These are phyloP conservation scores for Drosophila neotestacea DNA, from an alignment of 2,888 invertebrate genomes.

Conservation along the genomic window DNA sequence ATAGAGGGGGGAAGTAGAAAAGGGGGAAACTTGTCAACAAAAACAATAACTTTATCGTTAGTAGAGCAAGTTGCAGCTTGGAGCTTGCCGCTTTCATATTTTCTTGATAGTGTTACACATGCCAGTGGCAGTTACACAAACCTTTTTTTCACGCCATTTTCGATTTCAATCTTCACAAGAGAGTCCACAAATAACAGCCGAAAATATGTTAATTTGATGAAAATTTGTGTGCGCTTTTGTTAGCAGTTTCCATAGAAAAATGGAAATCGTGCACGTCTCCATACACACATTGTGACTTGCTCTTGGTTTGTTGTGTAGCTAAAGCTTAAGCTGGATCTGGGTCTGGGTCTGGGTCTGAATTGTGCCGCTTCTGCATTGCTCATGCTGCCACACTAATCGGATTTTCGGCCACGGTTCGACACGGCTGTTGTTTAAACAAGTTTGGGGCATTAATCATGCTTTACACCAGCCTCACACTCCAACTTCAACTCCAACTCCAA, in stretches of 20 bases:
- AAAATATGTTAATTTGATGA: slow-evolving; percentile 79
- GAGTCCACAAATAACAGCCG: slow-evolving; percentile 42
- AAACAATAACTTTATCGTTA: slow-evolving; percentile 49
- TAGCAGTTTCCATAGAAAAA: slow-evolving; percentile 66
- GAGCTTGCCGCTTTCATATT: slow-evolving; percentile 26
- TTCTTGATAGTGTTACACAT: background rate
- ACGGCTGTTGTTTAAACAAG: slow-evolving; percentile 76
- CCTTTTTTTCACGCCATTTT: slow-evolving; percentile 52
- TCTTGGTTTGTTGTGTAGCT: background rate
- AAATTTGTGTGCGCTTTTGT: slow-evolving; percentile 73
- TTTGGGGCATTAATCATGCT: slow-evolving; percentile 79
- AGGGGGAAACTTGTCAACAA: slow-evolving; percentile 8
- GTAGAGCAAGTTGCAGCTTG: slow-evolving; percentile 22
- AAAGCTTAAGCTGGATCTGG: background rate
- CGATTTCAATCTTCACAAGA: slow-evolving; percentile 29
- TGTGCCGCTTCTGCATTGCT: slow-evolving; percentile 55
- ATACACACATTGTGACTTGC: background rate
- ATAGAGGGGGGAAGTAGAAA: background rate
- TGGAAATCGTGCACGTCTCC: slow-evolving; percentile 69
- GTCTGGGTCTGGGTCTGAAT: slow-evolving; percentile 7
- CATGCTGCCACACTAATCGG: slow-evolving; percentile 72
- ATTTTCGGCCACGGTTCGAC: slow-evolving; percentile 77
- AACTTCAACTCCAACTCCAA: slow-evolving; percentile 3
- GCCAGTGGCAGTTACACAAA: slow-evolving; percentile 15
- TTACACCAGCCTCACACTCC: slow-evolving; percentile 60